These are phyloP conservation scores for Xestia ashworthii DNA, from an alignment of 2,888 invertebrate species.

Conservation along the genomic window DNA sequence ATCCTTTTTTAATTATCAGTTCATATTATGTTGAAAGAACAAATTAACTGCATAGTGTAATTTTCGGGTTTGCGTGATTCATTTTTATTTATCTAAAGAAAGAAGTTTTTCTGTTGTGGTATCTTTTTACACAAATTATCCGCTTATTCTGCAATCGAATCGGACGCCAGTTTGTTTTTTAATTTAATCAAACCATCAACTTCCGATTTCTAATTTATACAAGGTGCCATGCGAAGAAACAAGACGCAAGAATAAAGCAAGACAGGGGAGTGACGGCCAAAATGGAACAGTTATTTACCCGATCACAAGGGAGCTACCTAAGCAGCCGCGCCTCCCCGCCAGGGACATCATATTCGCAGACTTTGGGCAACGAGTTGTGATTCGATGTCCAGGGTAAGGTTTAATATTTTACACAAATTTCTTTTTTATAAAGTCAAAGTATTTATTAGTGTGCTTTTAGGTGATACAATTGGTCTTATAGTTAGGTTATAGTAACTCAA, in stretches of 20 bases:
- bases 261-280: too few relatives aligned
- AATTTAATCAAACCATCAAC: background rate
- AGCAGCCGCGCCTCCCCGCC: conserved; percentile 68
- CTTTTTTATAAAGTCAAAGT: too few relatives aligned
- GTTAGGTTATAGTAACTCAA: too few relatives aligned
- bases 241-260: background rate
- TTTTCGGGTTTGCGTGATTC: background rate
- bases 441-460: too few relatives aligned
- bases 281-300: conserved; percentile 54
- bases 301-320: conserved; percentile 65
- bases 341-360: conserved; percentile 70
- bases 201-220: background rate
- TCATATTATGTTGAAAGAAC: background rate
- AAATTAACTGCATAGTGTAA: background rate
- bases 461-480: too few relatives aligned
- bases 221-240: conserved; percentile 28
- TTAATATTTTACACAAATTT: background rate
- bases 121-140: background rate
- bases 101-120: background rate
- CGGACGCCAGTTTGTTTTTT: background rate
- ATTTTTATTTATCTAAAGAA: background rate
- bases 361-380: conserved; percentile 61
- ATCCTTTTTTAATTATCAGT: too few relatives aligned
- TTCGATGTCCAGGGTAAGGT: conserved; percentile 77
- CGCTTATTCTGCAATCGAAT: background rate